Evolutionary conservation across 2,113 vertebrate genomes (phyloP).

Genomic region (Argyrosomus japonicus): DNA sequence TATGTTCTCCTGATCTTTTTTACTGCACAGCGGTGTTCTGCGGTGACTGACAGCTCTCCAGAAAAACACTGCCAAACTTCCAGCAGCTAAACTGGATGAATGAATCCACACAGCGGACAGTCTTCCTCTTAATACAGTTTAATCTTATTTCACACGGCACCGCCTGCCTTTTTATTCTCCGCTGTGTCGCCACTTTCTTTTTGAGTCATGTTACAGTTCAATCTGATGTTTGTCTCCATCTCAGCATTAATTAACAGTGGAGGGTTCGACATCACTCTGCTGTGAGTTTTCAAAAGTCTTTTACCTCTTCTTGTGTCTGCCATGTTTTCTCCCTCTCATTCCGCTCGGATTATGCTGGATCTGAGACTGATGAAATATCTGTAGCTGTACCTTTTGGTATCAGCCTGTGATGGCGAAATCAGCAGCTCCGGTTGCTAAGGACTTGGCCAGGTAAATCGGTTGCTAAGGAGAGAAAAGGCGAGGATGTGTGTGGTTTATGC

Average conservation of each 20-base stretch:
- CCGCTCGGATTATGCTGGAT: background rate
- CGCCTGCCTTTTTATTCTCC: background rate
- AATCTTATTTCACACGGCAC: background rate
- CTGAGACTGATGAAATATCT: background rate
- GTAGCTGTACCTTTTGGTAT: background rate
- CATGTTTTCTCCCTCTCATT: background rate
- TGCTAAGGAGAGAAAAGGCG: slow-evolving; percentile 45
- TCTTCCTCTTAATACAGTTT: background rate
- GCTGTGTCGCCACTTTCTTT: background rate
- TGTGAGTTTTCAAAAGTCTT: background rate
- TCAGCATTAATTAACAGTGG: background rate
- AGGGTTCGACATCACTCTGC: background rate
- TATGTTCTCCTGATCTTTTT: background rate
- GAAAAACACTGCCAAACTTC: background rate
- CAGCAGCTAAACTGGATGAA: background rate
- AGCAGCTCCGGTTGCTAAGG: slow-evolving; percentile 59
- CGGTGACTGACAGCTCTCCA: slow-evolving; percentile 4
- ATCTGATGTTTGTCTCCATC: too few species aligned
- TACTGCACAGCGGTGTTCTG: background rate
- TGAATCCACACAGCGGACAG: background rate
- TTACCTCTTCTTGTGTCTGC: background rate
- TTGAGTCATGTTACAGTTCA: background rate
- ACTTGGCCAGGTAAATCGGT: slow-evolving; percentile 48
- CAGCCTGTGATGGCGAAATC: background rate
- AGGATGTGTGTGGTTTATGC: background rate